Percentiles rank a stretch among this genome's conserved stretches.
Evolutionary conservation across 2,888 invertebrate genomes (phyloP).

Genomic region (Sarcophaga subvicina): DNA sequence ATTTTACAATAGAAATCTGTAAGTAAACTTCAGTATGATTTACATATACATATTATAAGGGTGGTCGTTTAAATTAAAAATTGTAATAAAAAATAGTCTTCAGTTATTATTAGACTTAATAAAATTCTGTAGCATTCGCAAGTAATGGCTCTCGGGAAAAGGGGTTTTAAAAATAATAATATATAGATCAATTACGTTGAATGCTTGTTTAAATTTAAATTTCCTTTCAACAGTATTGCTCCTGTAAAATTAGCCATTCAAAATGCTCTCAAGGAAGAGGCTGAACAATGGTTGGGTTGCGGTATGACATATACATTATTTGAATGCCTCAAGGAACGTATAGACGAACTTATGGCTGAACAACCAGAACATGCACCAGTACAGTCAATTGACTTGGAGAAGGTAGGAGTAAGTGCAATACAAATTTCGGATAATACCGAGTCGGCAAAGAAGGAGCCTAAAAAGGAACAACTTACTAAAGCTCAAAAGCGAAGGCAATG

Average conservation of each 20-base stretch:
- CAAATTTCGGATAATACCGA: slow-evolving; percentile 79
- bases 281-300: slow-evolving; percentile 92
- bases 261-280: slow-evolving; percentile 86
- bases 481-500: slow-evolving; percentile 94
- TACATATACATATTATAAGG: slow-evolving; percentile 71
- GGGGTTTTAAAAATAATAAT: no score
- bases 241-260: slow-evolving; percentile 88
- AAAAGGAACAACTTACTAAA: slow-evolving; percentile 94
- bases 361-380: slow-evolving; percentile 84
- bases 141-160: no score
- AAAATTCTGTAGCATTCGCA: no score
- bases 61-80: no score
- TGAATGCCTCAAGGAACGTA: slow-evolving; percentile 93
- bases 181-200: no score
- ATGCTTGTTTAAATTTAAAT: background rate
- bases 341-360: slow-evolving; percentile 86
- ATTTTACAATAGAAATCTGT: slow-evolving; percentile 97
- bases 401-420: slow-evolving; percentile 75
- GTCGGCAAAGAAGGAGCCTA: slow-evolving; percentile 84
- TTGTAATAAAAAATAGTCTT: no score
- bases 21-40: slow-evolving; percentile 80
- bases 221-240: slow-evolving; percentile 83
- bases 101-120: no score
- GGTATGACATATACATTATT: slow-evolving; percentile 98
- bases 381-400: slow-evolving; percentile 74